phyloP scores from a whole-genome alignment of 2,888 invertebrate species.

The Tetragonisca angustula region DNA sequence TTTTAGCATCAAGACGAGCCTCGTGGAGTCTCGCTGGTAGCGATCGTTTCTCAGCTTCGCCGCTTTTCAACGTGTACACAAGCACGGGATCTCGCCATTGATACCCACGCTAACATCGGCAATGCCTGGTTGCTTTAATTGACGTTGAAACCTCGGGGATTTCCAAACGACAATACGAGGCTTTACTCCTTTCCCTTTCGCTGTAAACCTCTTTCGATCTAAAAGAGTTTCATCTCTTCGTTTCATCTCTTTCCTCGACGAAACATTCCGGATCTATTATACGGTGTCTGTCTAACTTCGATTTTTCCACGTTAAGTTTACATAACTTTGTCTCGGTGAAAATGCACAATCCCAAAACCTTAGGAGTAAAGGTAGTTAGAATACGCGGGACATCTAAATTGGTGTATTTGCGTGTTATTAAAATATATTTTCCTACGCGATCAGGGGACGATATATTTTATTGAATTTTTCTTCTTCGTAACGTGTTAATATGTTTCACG shows the following conservation, averaged over 20 bases:
- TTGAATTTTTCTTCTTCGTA: no score
- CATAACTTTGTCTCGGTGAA: not conserved
- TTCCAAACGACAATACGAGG: slow-evolving; percentile 58
- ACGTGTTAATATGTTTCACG: no score
- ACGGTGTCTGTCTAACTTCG: not conserved
- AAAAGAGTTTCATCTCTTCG: slow-evolving; percentile 25
- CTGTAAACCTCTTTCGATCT: slow-evolving; percentile 32
- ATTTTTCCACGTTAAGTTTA: not conserved
- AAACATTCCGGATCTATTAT: not conserved
- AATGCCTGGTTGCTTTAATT: slow-evolving; percentile 78
- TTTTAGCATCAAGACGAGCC: slow-evolving; percentile 72
- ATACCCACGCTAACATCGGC: slow-evolving; percentile 56
- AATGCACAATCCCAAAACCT: not conserved
- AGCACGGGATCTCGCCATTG: slow-evolving; percentile 66
- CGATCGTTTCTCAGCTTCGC: slow-evolving; percentile 49
- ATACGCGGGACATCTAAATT: not conserved
- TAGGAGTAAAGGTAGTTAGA: not conserved
- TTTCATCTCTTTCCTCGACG: not conserved
- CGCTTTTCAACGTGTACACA: slow-evolving; percentile 33
- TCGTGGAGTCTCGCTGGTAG: slow-evolving; percentile 43
- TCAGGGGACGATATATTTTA: no score
- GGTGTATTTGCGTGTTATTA: no score
- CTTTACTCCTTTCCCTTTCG: slow-evolving; percentile 64
- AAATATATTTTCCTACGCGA: no score
- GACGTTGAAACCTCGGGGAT: slow-evolving; percentile 72